Percentiles rank a stretch among this genome's conserved stretches.
These are phyloP conservation scores for Zaprionus africanus DNA, from an alignment of 1,140 invertebrate species.

Conservation along the genomic window DNA sequence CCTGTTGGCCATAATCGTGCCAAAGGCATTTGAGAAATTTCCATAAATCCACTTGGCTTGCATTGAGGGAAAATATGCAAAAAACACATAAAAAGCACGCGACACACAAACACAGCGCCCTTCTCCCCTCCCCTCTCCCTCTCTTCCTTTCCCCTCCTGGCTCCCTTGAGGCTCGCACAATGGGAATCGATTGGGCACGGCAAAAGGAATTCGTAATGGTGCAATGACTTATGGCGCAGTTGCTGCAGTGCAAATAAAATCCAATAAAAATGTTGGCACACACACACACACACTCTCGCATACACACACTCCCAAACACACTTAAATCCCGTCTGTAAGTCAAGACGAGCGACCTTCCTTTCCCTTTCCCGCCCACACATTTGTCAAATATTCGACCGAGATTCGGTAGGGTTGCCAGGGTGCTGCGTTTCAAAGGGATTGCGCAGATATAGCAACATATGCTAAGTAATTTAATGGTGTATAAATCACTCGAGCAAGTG, in stretches of 20 bases:
- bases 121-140: neutral
- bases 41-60: constrained; percentile 73
- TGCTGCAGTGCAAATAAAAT: constrained; percentile 75
- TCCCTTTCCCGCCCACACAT: constrained; percentile 15
- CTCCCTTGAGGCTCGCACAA: constrained; percentile 44
- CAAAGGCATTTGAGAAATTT: constrained; percentile 57
- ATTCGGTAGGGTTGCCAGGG: constrained; percentile 10
- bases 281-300: constrained; percentile 38
- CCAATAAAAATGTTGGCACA: constrained; percentile 68
- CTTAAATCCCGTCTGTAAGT: constrained; percentile 13
- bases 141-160: neutral
- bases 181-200: constrained; percentile 66
- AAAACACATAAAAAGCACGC: constrained; percentile 41
- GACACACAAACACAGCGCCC: constrained; percentile 51
- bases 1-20: constrained; percentile 36
- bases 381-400: constrained; percentile 41
- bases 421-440: constrained; percentile 1
- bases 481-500: constrained; percentile 44
- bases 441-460: constrained; percentile 41
- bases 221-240: constrained; percentile 75
- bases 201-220: constrained; percentile 76
- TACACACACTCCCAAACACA: constrained; percentile 7
- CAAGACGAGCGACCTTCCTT: neutral
- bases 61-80: constrained; percentile 42
- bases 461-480: constrained; percentile 45